phyloP scores from a whole-genome alignment of 2,888 invertebrate genomes.

The Galeopsomyia nigrocyanea region DNA sequence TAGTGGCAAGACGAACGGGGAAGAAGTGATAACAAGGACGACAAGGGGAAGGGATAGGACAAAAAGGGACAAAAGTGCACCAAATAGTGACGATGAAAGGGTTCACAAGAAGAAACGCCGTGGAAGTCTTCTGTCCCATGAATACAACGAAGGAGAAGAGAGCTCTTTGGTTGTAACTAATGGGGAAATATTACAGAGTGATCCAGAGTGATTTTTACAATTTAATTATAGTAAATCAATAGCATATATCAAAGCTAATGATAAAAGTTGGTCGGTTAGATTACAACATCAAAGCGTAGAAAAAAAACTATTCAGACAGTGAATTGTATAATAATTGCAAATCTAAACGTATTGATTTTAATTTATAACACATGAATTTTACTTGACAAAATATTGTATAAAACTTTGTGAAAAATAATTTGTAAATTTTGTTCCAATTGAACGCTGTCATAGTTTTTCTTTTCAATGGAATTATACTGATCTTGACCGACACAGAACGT shows the following conservation, averaged over 20 bases:
- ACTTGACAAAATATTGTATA: slow-evolving; percentile 16
- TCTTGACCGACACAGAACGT: slow-evolving; percentile 32
- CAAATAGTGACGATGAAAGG: slow-evolving; percentile 70
- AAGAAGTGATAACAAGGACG: slow-evolving; percentile 62
- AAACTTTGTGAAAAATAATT: slow-evolving; percentile 5
- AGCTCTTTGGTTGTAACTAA: slow-evolving; percentile 80
- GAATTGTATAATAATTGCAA: slow-evolving; percentile 38
- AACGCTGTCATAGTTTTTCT: slow-evolving; percentile 26
- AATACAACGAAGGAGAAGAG: slow-evolving; percentile 80
- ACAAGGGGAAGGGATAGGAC: slow-evolving; percentile 66
- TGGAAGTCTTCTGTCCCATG: slow-evolving; percentile 79
- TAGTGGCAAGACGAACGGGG: slow-evolving; percentile 64
- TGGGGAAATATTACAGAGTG: slow-evolving; percentile 72
- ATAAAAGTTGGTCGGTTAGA: slow-evolving; percentile 33
- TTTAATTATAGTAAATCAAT: slow-evolving; percentile 34
- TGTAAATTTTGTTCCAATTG: slow-evolving; percentile 31
- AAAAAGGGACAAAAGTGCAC: slow-evolving; percentile 70
- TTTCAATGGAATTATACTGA: slow-evolving; percentile 37
- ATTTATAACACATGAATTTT: slow-evolving; percentile 20
- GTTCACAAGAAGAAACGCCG: slow-evolving; percentile 78
- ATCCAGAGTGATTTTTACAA: slow-evolving; percentile 59
- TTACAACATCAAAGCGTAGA: slow-evolving; percentile 12
- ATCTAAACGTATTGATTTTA: slow-evolving; percentile 25
- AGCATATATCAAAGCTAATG: slow-evolving; percentile 43
- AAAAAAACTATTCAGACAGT: slow-evolving; percentile 9